These are phyloP conservation scores for Myathropa florea DNA, from an alignment of 2,888 invertebrate genomes.

Conservation along the genomic window DNA sequence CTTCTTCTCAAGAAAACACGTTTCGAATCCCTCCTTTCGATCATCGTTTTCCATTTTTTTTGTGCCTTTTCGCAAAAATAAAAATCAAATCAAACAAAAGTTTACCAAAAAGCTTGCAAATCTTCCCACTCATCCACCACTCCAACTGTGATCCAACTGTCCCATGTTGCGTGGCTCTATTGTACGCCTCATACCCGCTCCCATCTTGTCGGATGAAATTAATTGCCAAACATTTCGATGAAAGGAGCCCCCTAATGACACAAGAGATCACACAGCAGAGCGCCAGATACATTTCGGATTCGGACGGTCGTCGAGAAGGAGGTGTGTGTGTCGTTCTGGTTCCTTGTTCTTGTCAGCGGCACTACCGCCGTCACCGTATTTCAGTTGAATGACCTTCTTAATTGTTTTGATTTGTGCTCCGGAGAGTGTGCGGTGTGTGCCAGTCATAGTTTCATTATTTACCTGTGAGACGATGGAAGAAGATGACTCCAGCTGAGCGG, in stretches of 20 bases:
- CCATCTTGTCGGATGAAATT: neutral
- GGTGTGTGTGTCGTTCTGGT: neutral
- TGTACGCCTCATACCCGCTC: neutral
- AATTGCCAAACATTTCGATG: conserved; percentile 21
- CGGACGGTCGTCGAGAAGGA: neutral
- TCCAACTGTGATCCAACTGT: neutral
- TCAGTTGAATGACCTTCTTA: conserved; percentile 72
- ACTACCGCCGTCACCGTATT: neutral
- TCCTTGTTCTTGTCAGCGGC: conserved; percentile 8
- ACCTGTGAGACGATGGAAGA: conserved; percentile 4
- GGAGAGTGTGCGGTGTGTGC: neutral
- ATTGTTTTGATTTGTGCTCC: conserved; percentile 66
- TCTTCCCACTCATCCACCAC: neutral
- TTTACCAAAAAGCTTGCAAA: neutral
- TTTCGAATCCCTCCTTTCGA: neutral
- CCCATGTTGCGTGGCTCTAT: neutral
- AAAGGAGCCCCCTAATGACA: conserved; percentile 1
- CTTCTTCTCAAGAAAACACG: neutral
- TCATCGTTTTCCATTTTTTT: neutral
- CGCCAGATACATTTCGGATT: conserved; percentile 1
- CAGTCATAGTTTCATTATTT: conserved; percentile 51
- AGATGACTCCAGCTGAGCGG: conserved; percentile 22
- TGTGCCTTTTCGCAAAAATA: neutral
- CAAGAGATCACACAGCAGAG: conserved; percentile 5
- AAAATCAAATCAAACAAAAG: neutral